Evolutionary conservation across 2,888 invertebrate genomes (phyloP), one percentile per base, ranked within the genome.

Genomic region (Meta bourneti): DNA sequence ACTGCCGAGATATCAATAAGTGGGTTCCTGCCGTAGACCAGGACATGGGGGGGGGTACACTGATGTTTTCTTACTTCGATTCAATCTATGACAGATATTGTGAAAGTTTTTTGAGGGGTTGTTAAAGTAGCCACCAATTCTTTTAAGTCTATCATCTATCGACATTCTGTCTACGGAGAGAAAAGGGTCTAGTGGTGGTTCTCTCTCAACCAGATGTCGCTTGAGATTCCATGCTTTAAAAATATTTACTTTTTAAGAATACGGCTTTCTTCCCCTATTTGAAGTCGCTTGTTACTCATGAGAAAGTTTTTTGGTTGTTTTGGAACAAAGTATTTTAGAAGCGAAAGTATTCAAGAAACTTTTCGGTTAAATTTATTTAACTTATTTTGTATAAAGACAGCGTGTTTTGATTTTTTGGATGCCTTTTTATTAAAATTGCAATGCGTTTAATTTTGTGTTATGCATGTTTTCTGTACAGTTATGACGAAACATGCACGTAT

Each of bases 61-160:
- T 16, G 52, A 71, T 69, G 72, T 70, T 69, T 85, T 61, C 79
- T 72, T 88, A 74, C 61, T 79, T 11, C 79, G 16, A 82, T 61
- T 89, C 75, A 75, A 82, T 75, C 75, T 75, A 20, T 89, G 89
- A 82, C 89, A 89, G 72, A 88, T 88, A 81, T 88, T 72, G 70
- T 34, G 34, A 34, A 82, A 75, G 82, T 80, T 81, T 88, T 79
- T 82, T 81, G 51, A 89, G 82, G 20, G 89, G 77, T 82, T 89
- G 82, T 89, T 89, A 81, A 81, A 75, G 72, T 75, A 89, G 75
- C 89, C 75, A 49, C 75, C 82, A 82, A 61, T 74, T 82, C 75
- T 74, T 80, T 82, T 52, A 77, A 89, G 70, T 79, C 78, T 51
- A 88, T 74, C 61, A 88, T 72, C 80, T 88, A 80, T 80, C 48